These are phyloP conservation scores for Leptatherina wallacei DNA, from an alignment of 2,797 vertebrate species.

Conservation along the genomic window DNA sequence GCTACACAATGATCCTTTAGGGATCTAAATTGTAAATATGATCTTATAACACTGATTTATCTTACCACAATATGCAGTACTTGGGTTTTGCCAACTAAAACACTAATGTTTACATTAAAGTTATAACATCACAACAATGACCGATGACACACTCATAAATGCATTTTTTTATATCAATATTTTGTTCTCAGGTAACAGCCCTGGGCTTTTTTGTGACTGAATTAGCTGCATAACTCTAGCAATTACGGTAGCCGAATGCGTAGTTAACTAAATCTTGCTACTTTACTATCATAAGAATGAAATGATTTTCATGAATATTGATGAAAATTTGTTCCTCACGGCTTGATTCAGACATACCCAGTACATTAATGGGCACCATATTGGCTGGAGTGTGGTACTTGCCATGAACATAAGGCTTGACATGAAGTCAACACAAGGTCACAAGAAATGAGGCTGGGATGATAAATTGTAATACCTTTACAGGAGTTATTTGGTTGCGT, in stretches of 20 bases:
- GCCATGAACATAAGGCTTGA: neutral
- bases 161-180: neutral
- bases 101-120: neutral
- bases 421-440: neutral
- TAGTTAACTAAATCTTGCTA: neutral
- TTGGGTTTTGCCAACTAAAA: neutral
- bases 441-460: neutral
- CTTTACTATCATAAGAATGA: neutral
- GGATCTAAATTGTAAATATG: neutral
- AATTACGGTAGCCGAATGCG: neutral
- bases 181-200: no score
- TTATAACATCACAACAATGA: neutral
- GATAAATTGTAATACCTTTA: neutral
- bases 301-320: neutral
- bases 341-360: neutral
- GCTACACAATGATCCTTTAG: neutral
- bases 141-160: neutral
- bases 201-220: neutral
- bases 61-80: neutral
- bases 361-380: neutral
- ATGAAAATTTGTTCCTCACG: neutral
- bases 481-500: neutral
- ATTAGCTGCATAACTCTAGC: neutral
- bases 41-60: neutral
- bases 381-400: neutral